Percentiles rank a stretch among this genome's conserved stretches.
These are phyloP conservation scores for Chloroceryle inda DNA, from an alignment of 2,797 vertebrate genomes.

Conservation along the genomic window DNA sequence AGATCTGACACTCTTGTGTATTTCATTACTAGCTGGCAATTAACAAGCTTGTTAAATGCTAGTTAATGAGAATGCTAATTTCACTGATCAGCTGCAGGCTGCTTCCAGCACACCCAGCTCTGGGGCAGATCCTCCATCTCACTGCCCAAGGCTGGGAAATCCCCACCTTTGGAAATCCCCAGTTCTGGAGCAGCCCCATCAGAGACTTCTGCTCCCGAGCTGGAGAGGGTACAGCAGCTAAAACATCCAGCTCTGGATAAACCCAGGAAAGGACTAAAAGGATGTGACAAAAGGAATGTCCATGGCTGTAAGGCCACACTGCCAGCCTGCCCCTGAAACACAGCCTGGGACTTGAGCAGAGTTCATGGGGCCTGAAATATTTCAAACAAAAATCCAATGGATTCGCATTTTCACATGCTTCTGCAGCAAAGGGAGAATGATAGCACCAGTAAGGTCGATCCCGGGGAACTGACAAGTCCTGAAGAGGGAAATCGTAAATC, in stretches of 20 bases:
- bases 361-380: not conserved
- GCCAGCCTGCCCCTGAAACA: not conserved
- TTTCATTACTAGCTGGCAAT: constrained; percentile 19
- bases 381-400: not conserved
- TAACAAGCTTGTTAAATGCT: not conserved
- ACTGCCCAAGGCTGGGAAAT: not conserved
- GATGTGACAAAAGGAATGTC: fast-evolving
- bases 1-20: not conserved
- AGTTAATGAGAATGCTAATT: constrained; percentile 44
- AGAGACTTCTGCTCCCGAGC: not conserved
- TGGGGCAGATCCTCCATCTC: not conserved
- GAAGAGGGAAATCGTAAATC: not conserved
- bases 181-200: not conserved
- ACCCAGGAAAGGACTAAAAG: fast-evolving
- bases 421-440: not conserved
- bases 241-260: not conserved
- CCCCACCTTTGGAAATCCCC: not conserved
- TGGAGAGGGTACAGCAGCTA: not conserved
- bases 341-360: not conserved
- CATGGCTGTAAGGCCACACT: not conserved
- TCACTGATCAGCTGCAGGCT: constrained; percentile 39
- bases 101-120: not conserved
- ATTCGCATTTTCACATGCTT: not conserved
- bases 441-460: not conserved
- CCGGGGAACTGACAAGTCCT: not conserved